Conservation (phyloP, 2,113 vertebrate genomes). For the Cervus canadensis region DNA sequence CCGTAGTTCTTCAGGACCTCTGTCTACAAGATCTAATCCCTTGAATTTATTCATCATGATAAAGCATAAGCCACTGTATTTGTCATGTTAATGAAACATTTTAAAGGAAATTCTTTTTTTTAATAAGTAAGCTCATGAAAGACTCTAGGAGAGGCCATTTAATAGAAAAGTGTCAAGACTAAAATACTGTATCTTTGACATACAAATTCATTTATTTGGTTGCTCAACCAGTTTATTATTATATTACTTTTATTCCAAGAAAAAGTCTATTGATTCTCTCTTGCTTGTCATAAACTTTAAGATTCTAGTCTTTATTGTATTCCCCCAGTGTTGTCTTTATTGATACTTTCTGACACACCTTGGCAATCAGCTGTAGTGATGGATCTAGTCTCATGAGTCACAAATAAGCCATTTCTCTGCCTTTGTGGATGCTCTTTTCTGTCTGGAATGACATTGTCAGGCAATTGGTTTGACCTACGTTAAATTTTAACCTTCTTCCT, state of each 20-base stretch:
- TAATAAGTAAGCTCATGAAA: background rate
- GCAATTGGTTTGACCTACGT: background rate
- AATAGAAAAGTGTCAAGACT: background rate
- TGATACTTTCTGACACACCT: background rate
- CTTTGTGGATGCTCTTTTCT: background rate
- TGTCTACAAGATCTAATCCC: background rate
- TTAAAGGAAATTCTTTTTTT: background rate
- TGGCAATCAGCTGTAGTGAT: background rate
- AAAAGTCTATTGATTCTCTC: background rate
- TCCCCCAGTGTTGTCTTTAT: background rate
- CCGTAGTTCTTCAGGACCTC: background rate
- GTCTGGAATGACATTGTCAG: background rate
- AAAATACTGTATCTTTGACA: background rate
- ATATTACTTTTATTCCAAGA: background rate
- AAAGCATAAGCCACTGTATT: background rate
- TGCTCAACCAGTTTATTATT: background rate
- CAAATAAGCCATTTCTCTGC: background rate
- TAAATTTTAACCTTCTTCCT: background rate
- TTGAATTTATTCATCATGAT: background rate
- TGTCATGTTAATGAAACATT: background rate
- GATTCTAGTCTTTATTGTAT: background rate
- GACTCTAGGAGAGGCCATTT: background rate
- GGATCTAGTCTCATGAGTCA: background rate
- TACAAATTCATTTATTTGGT: background rate
- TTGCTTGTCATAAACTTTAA: background rate